A percentile compares a stretch with the other conserved stretches of the same genome.
Evolutionary conservation across 2,888 invertebrate genomes (phyloP).

Genomic region (Drosophila austrosaltans): DNA sequence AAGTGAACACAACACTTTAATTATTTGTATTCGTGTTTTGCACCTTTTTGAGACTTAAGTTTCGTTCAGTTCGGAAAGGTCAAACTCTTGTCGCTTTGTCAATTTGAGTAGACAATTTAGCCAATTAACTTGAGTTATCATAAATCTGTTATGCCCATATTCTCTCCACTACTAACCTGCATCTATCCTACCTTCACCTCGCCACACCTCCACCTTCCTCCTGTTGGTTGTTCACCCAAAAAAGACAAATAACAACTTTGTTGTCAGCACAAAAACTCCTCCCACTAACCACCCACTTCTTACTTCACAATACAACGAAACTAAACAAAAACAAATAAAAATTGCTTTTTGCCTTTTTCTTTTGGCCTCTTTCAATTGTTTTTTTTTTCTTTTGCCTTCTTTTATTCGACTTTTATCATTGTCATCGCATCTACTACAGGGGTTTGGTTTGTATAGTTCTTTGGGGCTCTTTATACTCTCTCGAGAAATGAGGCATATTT

Average conservation of each 20-base stretch:
- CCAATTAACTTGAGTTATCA: conserved; percentile 60
- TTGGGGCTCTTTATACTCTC: conserved; percentile 4
- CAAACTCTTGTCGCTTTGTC: conserved; percentile 5
- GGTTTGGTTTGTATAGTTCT: conserved; percentile 5
- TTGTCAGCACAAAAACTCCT: background rate
- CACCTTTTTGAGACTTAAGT: conserved; percentile 9
- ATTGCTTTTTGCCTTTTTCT: conserved; percentile 16
- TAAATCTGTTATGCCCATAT: conserved; percentile 50
- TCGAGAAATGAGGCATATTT: background rate
- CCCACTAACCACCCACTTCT: conserved; percentile 14
- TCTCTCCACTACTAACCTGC: conserved; percentile 14
- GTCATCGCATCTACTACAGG: conserved; percentile 17
- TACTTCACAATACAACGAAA: background rate
- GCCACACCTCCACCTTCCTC: background rate
- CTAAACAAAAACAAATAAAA: conserved; percentile 9
- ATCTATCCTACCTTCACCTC: background rate
- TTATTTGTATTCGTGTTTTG: conserved; percentile 15
- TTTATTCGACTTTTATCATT: conserved; percentile 17
- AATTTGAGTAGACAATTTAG: conserved; percentile 48
- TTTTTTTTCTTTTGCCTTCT: conserved; percentile 5
- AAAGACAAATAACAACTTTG: background rate
- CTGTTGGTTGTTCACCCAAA: background rate
- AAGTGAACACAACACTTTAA: background rate
- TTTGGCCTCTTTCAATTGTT: conserved; percentile 34
- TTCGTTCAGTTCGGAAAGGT: background rate